Evolutionary conservation across 2,888 invertebrate genomes (phyloP), one percentile per base, ranked within the genome.

Genomic region (Blastobasis lacticolella): DNA sequence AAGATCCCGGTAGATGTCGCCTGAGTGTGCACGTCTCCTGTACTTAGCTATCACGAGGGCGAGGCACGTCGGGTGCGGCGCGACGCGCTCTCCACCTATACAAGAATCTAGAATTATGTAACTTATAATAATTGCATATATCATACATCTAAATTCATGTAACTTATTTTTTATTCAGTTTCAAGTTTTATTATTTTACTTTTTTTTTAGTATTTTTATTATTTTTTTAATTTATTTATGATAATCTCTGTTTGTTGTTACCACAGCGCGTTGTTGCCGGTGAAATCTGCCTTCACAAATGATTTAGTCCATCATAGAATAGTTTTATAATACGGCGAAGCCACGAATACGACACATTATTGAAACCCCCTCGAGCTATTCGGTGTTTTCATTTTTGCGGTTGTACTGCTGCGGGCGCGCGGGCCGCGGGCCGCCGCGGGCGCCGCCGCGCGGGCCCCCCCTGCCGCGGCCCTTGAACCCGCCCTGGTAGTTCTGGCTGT

Each of bases 211-310:
- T 59, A 1, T 61, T 74, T 78, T 81, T 80, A 70, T 51, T 10
- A 47, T n/a, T 54, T 45, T 66, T 59, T 61, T 61, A 63, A 67
- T 85, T 82, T 86, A 79, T 85, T 83, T 86, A 79, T 88, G 87
- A 83, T 90, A 90, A 89, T 89, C 89, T 89, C 89, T 90, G 84
- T 89, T 86, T 84, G 86, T 89, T 82, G 74, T 76, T 75, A 75
- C 82, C 83, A 81, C 82, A 79, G 78, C 81, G 74, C 86, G 90
- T 91, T 91, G 91, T 91, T 91, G 91, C 91, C 90, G 90, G 90
- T 91, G 91, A 91, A 91, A 91, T 90, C 88, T 91, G 90, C 91
- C 91, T 91, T 90, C 90, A 90, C 90, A 86, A 90, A 85, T 81
- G 80, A 84, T 83, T 85, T 81, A 77, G 86, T 84, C 82, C 76